These are phyloP conservation scores for Sminthurinus aureus DNA, from an alignment of 2,888 invertebrate genomes.

Conservation along the genomic window DNA sequence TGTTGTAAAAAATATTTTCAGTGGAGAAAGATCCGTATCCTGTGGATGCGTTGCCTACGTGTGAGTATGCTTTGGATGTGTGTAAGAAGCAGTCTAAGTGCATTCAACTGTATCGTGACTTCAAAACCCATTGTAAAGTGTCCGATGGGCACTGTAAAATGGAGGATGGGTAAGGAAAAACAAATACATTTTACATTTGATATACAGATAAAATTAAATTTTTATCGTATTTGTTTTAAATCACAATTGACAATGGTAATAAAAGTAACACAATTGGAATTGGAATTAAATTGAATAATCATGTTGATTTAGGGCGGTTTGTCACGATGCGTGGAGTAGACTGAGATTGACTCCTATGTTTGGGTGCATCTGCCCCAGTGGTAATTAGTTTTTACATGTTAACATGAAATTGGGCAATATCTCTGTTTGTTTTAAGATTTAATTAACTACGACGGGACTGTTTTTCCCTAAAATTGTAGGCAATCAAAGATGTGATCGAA, in stretches of 20 bases:
- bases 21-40: slow-evolving; percentile 89
- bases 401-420: too few species aligned
- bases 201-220: not conserved
- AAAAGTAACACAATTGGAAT: not conserved
- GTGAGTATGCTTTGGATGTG: slow-evolving; percentile 85
- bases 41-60: slow-evolving; percentile 86
- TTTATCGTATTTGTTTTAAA: not conserved
- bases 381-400: slow-evolving; percentile 67
- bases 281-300: not conserved
- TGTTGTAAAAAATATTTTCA: slow-evolving; percentile 51
- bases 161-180: slow-evolving; percentile 76
- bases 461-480: not conserved
- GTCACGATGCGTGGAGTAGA: slow-evolving; percentile 88
- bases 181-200: not conserved
- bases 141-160: slow-evolving; percentile 86
- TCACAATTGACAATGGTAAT: not conserved
- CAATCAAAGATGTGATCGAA: slow-evolving; percentile 76
- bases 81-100: slow-evolving; percentile 84
- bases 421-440: not conserved
- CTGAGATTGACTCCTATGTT: slow-evolving; percentile 87
- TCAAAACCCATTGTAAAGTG: slow-evolving; percentile 86
- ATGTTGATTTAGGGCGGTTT: slow-evolving; percentile 77
- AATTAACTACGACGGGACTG: not conserved
- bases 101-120: slow-evolving; percentile 82
- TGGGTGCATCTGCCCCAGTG: slow-evolving; percentile 91